These are phyloP conservation scores for Dryadula phaetusa DNA, from an alignment of 2,888 invertebrate genomes.

Conservation along the genomic window DNA sequence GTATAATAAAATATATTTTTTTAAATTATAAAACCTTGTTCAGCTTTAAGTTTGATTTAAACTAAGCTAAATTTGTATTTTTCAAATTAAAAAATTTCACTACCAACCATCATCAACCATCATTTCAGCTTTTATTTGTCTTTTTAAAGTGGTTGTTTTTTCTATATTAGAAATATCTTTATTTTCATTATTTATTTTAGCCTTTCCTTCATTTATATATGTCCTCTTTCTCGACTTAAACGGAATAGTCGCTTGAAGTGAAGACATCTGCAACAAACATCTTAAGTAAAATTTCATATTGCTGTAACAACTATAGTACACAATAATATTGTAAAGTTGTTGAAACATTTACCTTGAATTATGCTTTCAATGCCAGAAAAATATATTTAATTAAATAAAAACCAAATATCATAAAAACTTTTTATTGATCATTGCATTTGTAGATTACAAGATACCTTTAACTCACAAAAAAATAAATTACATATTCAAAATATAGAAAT, in stretches of 20 bases:
- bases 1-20: no score
- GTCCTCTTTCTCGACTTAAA: slow-evolving; percentile 79
- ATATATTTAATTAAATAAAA: slow-evolving; percentile 19
- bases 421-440: slow-evolving; percentile 34
- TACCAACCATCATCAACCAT: slow-evolving; percentile 24
- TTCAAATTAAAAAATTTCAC: neutral
- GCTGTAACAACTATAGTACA: neutral
- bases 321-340: neutral
- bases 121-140: slow-evolving; percentile 20
- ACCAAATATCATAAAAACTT: slow-evolving; percentile 16
- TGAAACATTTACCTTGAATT: slow-evolving; percentile 16
- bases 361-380: neutral
- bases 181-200: slow-evolving; percentile 62
- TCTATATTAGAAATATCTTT: slow-evolving; percentile 49
- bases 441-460: slow-evolving; percentile 26
- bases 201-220: slow-evolving; percentile 51
- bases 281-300: neutral
- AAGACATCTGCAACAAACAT: slow-evolving; percentile 65
- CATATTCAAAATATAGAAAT: slow-evolving; percentile 22
- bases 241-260: slow-evolving; percentile 75
- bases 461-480: slow-evolving; percentile 29
- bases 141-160: slow-evolving; percentile 32
- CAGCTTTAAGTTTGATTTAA: no score
- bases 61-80: no score
- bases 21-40: no score